Base-by-base conservation (phyloP, 2,888 invertebrate species). In the Phragmatobia fuliginosa region DNA sequence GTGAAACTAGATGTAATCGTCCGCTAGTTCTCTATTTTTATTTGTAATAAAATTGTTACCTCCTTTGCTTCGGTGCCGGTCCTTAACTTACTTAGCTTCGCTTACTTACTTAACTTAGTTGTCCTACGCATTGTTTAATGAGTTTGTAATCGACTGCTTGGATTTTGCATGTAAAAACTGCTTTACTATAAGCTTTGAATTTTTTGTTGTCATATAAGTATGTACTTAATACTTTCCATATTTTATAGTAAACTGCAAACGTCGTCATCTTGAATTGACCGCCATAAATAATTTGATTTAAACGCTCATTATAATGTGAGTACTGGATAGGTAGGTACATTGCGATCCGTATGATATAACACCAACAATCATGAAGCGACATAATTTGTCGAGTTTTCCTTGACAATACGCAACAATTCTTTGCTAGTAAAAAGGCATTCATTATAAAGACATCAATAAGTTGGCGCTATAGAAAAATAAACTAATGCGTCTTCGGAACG, bases 1-100 rank as follows among this genome's bases (percentile, higher is more conserved):
- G 92, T 92, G 92, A 92, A 93, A 91, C 90, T 87, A 87, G 87
- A 84, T 83, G 86, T 88, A 89, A 89, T 89, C 85, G 83, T 75
- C 80, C 77, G 83, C 78, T 83, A 85, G 83, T 88, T 88, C 83
- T 88, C 83, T 87, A 87, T 87, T 90, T 87, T 87, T 85, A 81
- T 83, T 81, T 80, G 79, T 79, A 71, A 77, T 79, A 75, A 72
- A 83, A 81, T 83, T 72, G 80, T 82, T 77, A 64, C 32, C 14
- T 73, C 77, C 79, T 77, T 79, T 74, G 45, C 70, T 69, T 71
- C n/a, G 45, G 45, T 49, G 58, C 60, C 63, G 66, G 67, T 52
- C 62, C 33, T n/a, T n/a, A 59, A 73, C 62, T 76, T 79, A 81
- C 82, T 78, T 75, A 70, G n/a, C n/a, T n/a, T n/a, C n/a, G n/a